Percentiles rank a stretch among this genome's conserved stretches.
These are phyloP conservation scores for Tetanocera ferruginea DNA, from an alignment of 2,888 invertebrate species.

Conservation along the genomic window DNA sequence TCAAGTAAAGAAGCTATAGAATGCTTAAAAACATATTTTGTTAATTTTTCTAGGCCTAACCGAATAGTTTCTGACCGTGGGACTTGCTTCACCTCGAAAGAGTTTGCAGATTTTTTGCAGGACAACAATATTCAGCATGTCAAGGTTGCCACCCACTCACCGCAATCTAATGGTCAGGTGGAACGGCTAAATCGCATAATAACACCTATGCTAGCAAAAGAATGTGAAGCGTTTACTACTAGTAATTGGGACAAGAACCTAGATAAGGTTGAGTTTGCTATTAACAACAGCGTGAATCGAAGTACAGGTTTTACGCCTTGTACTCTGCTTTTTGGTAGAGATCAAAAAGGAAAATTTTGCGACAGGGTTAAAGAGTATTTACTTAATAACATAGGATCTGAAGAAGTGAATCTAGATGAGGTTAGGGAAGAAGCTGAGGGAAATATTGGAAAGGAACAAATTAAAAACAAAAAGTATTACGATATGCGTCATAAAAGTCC, in stretches of 20 bases:
- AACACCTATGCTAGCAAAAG: background rate
- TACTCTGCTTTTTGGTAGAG: conserved; percentile 27
- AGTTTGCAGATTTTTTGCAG: background rate
- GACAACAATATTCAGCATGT: conserved; percentile 14
- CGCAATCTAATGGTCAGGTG: conserved; percentile 38
- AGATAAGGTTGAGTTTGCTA: background rate
- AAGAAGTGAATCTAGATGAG: too few species aligned
- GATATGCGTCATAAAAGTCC: background rate
- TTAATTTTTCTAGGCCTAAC: background rate
- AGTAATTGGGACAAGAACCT: background rate
- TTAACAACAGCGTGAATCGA: background rate
- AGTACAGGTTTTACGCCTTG: conserved; percentile 18
- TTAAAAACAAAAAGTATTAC: background rate
- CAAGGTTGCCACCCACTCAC: conserved; percentile 32
- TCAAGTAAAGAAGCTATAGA: conserved; percentile 9
- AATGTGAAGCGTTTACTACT: background rate
- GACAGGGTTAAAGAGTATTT: too few species aligned
- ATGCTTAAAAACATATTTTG: conserved; percentile 28
- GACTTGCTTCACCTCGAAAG: background rate
- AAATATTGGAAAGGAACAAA: background rate
- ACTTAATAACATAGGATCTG: too few species aligned
- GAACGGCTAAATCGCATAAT: conserved; percentile 11
- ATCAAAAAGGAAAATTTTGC: too few species aligned
- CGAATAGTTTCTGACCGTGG: background rate
- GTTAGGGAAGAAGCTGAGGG: background rate